phyloP scores from a whole-genome alignment of 2,888 invertebrate species.

The Drosophila melanocephala region DNA sequence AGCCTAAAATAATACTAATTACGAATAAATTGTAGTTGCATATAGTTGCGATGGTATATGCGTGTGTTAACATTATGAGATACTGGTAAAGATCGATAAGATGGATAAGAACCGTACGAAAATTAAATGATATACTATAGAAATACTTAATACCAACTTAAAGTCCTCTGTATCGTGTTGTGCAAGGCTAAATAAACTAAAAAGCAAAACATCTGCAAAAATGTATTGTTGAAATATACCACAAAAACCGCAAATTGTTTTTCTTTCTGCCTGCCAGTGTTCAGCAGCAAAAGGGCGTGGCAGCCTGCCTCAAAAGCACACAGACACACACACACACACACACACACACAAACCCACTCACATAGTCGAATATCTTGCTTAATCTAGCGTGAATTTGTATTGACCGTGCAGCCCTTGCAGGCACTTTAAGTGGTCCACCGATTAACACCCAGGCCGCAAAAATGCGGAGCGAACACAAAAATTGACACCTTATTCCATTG shows the following conservation, averaged over 20 bases:
- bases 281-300: conserved; percentile 56
- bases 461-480: conserved; percentile 57
- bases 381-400: conserved; percentile 78
- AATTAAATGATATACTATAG: conserved; percentile 34
- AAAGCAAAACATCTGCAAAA: conserved; percentile 51
- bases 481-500: conserved; percentile 67
- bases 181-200: conserved; percentile 72
- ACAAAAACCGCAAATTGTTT: conserved; percentile 71
- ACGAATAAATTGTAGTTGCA: conserved; percentile 46
- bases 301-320: neutral
- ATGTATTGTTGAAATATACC: conserved; percentile 71
- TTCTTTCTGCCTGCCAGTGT: conserved; percentile 33
- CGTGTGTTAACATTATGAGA: conserved; percentile 47
- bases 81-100: conserved; percentile 41
- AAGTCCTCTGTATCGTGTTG: conserved; percentile 62
- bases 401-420: conserved; percentile 54
- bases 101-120: conserved; percentile 64
- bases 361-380: conserved; percentile 59
- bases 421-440: conserved; percentile 55
- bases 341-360: conserved; percentile 1
- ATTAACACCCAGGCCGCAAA: conserved; percentile 68
- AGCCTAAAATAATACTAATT: conserved; percentile 57
- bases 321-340: conserved; percentile 7
- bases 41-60: conserved; percentile 14
- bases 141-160: conserved; percentile 62